Evolutionary conservation across 2,797 vertebrate genomes (phyloP).

Genomic region (Natrix natrix): DNA sequence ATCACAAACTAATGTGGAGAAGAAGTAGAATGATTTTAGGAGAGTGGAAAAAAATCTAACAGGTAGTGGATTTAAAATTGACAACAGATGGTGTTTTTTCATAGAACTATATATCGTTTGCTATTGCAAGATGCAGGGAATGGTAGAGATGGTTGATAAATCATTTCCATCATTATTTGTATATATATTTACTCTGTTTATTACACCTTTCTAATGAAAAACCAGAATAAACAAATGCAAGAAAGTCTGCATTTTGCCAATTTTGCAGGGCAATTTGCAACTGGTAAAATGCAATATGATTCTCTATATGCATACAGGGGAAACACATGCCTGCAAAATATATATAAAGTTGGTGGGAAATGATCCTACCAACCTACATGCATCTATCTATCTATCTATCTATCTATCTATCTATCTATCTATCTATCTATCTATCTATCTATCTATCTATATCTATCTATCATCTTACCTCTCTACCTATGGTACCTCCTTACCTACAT

Average conservation of each 20-base stretch:
- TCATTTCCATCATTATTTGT: background rate
- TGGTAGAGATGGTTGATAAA: background rate
- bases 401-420: too few relatives aligned
- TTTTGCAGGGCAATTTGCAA: background rate
- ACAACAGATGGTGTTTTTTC: background rate
- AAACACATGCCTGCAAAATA: background rate
- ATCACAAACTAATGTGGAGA: background rate
- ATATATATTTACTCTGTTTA: background rate
- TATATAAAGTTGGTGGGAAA: background rate
- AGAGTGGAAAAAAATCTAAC: background rate
- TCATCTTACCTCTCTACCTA: too few relatives aligned
- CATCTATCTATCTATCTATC: too few relatives aligned
- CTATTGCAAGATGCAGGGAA: background rate
- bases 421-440: too few relatives aligned
- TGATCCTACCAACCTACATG: background rate
- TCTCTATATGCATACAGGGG: background rate
- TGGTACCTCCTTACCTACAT: too few relatives aligned
- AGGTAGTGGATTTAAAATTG: background rate
- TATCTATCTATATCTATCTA: too few relatives aligned
- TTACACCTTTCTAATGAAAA: background rate
- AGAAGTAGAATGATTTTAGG: background rate
- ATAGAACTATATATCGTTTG: background rate
- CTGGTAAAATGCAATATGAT: background rate
- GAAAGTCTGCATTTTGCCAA: background rate
- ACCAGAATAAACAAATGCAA: background rate